Evolutionary conservation across 2,888 invertebrate genomes (phyloP).

Genomic region (Linnaemya vulpina): DNA sequence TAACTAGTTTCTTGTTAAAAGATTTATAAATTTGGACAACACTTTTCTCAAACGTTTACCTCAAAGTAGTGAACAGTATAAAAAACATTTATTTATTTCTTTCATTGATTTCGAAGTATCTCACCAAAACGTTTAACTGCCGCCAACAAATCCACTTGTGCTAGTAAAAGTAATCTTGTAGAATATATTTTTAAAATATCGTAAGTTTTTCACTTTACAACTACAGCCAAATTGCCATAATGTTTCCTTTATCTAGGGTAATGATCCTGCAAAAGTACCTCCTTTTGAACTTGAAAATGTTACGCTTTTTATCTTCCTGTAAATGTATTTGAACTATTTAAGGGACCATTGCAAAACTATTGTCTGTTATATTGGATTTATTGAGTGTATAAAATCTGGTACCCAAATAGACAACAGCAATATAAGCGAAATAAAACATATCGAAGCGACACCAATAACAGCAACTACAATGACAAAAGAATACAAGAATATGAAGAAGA

Average conservation of each 20-base stretch:
- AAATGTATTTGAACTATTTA: not conserved
- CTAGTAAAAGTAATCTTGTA: conserved; percentile 5
- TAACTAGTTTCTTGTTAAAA: no score
- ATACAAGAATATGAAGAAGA: not conserved
- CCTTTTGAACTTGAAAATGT: conserved; percentile 3
- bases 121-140: not conserved
- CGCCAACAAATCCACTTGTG: conserved; percentile 26
- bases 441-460: conserved; percentile 25
- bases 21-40: no score
- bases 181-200: conserved; percentile 23
- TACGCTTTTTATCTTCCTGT: not conserved
- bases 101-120: not conserved
- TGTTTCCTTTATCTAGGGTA: conserved; percentile 28
- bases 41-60: no score
- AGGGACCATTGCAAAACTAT: conserved; percentile 61
- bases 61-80: not conserved
- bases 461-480: not conserved
- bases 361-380: conserved; percentile 61
- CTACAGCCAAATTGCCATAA: not conserved
- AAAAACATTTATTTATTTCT: conserved; percentile 22
- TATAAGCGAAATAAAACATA: conserved; percentile 43
- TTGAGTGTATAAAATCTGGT: conserved; percentile 59
- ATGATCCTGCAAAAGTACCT: conserved; percentile 18
- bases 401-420: conserved; percentile 45
- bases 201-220: not conserved